Conservation (phyloP, 2,113 vertebrate species). For the Gavia stellata region DNA sequence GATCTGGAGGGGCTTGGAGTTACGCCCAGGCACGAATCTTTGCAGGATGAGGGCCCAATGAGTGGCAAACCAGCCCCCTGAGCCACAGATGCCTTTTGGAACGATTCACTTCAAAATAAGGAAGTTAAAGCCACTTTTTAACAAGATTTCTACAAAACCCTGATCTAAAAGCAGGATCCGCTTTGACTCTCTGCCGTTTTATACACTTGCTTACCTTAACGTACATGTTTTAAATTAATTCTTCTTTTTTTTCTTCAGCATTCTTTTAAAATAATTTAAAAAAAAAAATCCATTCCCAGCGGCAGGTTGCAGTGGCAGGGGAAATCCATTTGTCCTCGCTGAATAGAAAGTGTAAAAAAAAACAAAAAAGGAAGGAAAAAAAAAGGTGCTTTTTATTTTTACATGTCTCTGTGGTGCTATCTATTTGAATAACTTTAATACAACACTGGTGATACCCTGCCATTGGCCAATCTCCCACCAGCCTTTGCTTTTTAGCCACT, state of each 20-base stretch:
- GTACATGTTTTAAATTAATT: neutral
- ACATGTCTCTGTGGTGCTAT: slow-evolving; percentile 88
- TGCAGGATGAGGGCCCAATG: neutral
- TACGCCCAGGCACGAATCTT: neutral
- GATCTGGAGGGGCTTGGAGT: neutral
- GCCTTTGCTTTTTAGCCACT: neutral
- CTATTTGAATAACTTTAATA: slow-evolving; percentile 63
- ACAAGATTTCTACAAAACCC: neutral
- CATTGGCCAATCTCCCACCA: slow-evolving; percentile 28
- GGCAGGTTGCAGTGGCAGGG: slow-evolving; percentile 67
- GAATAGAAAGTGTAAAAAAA: slow-evolving; percentile 22
- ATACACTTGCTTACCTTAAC: neutral
- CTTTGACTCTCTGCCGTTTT: neutral
- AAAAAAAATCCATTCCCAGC: slow-evolving; percentile 24
- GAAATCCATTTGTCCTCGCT: slow-evolving; percentile 57
- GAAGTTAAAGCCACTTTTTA: neutral
- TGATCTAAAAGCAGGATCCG: neutral
- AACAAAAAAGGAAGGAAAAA: neutral
- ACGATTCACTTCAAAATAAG: neutral
- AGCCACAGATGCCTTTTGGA: neutral
- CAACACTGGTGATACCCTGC: slow-evolving; percentile 65
- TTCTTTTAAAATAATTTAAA: neutral
- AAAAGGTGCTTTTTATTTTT: slow-evolving; percentile 81
- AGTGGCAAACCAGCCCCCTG: neutral
- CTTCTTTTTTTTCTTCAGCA: neutral